These are phyloP conservation scores for Panthera tigris DNA, from an alignment of 2,113 vertebrate species.

Conservation along the genomic window DNA sequence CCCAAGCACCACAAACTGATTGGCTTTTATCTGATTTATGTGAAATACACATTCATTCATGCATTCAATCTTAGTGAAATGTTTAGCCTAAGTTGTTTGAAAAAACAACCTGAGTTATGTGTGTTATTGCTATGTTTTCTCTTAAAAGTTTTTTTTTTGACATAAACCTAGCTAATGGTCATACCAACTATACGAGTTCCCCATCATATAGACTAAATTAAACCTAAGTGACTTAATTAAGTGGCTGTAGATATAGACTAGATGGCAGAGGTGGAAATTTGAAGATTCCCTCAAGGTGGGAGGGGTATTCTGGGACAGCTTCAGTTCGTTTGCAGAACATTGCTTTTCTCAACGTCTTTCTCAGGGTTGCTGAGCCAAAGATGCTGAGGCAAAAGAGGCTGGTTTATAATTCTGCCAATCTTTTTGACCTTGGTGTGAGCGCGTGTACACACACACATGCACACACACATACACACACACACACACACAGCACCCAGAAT, in stretches of 20 bases:
- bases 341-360: background rate
- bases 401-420: background rate
- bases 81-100: constrained; percentile 13
- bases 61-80: constrained; percentile 1
- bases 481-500: background rate
- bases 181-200: background rate
- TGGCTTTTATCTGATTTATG: constrained; percentile 6
- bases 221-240: background rate
- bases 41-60: background rate
- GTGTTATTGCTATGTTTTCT: constrained; percentile 27
- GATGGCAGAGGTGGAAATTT: background rate
- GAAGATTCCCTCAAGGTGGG: background rate
- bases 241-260: background rate
- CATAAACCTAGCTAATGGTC: background rate
- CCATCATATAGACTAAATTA: background rate
- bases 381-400: background rate
- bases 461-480: background rate
- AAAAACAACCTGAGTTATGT: background rate
- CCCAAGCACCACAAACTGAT: background rate
- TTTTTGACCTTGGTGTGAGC: background rate
- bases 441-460: background rate
- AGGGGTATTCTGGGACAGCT: background rate
- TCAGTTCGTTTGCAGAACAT: background rate
- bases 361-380: constrained; percentile 4
- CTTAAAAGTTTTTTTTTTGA: background rate